These are phyloP conservation scores for Urocyon cinereoargenteus DNA, from an alignment of 2,797 vertebrate genomes.

Conservation along the genomic window DNA sequence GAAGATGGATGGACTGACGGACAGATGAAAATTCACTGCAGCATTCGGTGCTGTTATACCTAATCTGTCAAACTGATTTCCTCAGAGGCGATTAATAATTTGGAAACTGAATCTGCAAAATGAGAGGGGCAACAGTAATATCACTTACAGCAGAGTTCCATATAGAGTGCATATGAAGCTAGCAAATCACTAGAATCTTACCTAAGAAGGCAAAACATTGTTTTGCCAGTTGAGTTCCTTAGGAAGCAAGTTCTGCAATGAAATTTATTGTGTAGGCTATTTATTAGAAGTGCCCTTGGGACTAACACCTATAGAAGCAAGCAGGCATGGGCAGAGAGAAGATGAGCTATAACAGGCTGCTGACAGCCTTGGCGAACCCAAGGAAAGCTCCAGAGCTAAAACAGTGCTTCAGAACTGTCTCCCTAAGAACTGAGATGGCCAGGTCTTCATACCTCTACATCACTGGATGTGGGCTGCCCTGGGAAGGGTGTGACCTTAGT, in stretches of 20 bases:
- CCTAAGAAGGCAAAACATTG: neutral
- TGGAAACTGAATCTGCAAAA: neutral
- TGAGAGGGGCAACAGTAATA: neutral
- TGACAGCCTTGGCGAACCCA: neutral
- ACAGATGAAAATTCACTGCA: neutral
- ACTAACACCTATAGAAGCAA: neutral
- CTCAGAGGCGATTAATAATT: neutral
- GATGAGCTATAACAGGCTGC: neutral
- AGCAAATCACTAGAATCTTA: slow-evolving; percentile 4
- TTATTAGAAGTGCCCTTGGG: neutral
- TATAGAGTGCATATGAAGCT: neutral
- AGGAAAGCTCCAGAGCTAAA: neutral
- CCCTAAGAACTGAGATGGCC: neutral
- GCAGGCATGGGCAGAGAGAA: neutral
- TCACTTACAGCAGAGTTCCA: neutral
- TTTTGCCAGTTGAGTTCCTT: neutral
- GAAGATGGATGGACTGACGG: neutral
- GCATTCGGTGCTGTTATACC: neutral
- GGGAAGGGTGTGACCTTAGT: neutral
- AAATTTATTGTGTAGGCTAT: neutral
- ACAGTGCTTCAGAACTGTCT: neutral
- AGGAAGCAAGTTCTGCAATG: neutral
- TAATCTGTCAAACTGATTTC: slow-evolving; percentile 9
- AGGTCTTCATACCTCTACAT: neutral
- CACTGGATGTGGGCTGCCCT: neutral